Evolutionary conservation across 1,140 invertebrate species (phyloP).

Genomic region (Littorina saxatilis): DNA sequence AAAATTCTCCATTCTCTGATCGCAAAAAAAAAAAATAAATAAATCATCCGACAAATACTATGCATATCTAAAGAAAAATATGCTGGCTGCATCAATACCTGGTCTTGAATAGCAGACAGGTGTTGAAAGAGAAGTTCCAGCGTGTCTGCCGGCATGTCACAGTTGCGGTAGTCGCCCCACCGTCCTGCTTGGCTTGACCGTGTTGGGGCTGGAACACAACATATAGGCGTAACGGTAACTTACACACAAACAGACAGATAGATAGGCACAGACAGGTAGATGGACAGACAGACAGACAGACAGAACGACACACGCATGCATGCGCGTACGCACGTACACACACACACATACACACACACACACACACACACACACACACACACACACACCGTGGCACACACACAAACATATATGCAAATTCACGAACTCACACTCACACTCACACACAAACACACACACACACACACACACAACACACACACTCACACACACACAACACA

Average conservation of each 20-base stretch:
- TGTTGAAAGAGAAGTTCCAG: slow-evolving; percentile 58
- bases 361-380: neutral
- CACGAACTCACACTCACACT: neutral
- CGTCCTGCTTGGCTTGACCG: slow-evolving; percentile 53
- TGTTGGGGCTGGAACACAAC: slow-evolving; percentile 18
- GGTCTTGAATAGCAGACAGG: slow-evolving; percentile 57
- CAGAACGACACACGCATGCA: too few species aligned
- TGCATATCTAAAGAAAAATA: too few species aligned
- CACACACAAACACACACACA: neutral
- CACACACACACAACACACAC: too few species aligned
- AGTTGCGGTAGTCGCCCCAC: slow-evolving; percentile 60
- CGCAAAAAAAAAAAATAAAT: too few species aligned
- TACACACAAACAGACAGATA: too few species aligned
- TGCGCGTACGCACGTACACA: neutral
- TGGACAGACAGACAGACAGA: too few species aligned
- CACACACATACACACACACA: neutral
- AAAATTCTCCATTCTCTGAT: too few species aligned
- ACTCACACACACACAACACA: too few species aligned
- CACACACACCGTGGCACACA: neutral
- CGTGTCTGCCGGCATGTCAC: slow-evolving; percentile 54
- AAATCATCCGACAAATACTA: too few species aligned
- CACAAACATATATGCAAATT: neutral
- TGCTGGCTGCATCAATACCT: too few species aligned
- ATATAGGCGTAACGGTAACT: neutral
- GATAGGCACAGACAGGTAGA: too few species aligned